Evolutionary conservation across 2,888 invertebrate genomes (phyloP).

Genomic region (Seira sanloemensis): DNA sequence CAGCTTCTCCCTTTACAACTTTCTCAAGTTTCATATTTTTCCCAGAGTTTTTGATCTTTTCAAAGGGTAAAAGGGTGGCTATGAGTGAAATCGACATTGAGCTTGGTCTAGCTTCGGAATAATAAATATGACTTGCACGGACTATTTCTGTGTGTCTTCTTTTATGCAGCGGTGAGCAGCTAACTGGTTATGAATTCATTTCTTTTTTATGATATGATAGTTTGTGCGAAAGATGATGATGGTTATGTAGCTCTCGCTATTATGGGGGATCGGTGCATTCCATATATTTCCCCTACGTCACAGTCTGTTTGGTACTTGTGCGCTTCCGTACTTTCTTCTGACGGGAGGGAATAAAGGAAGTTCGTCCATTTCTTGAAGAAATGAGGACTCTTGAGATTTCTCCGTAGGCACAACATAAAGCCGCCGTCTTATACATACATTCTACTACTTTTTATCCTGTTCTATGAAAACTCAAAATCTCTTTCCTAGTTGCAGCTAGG

Average conservation of each 20-base stretch:
- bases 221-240: background rate
- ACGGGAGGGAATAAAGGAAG: constrained; percentile 21
- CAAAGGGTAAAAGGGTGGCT: background rate
- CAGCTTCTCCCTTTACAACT: background rate
- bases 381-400: constrained; percentile 67
- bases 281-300: background rate
- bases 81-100: background rate
- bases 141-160: background rate
- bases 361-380: constrained; percentile 60
- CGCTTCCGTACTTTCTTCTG: background rate
- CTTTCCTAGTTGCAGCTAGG: background rate
- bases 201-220: background rate
- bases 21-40: too few species aligned
- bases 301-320: background rate
- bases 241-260: background rate
- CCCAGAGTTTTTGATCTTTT: background rate
- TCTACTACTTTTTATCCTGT: constrained; percentile 27
- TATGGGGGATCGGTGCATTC: background rate
- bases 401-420: too few species aligned
- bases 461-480: background rate
- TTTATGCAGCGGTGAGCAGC: background rate
- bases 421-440: background rate
- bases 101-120: background rate
- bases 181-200: background rate
- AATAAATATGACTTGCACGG: background rate